Conservation (phyloP, 2,797 vertebrate genomes). For the Lacerta viridis region DNA sequence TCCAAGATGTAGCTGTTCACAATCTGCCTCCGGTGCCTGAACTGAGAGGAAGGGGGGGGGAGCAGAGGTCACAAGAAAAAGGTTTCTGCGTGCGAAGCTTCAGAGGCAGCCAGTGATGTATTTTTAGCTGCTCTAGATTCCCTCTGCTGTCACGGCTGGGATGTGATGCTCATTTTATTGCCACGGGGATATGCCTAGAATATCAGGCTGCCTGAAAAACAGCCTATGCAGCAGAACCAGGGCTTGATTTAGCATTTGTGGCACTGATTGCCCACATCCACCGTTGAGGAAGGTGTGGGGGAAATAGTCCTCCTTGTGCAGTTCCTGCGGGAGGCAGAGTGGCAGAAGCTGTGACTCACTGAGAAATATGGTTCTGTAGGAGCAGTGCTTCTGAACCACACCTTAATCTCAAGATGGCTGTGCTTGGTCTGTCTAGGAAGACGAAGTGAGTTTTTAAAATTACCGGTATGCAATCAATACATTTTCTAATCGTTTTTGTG, state of each 20-base stretch:
- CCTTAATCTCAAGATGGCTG: constrained; percentile 29
- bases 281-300: constrained; percentile 27
- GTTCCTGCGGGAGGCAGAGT: constrained; percentile 51
- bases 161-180: constrained; percentile 76
- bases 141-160: constrained; percentile 61
- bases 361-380: constrained; percentile 42
- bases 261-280: constrained; percentile 59
- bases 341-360: constrained; percentile 60
- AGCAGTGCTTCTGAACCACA: constrained; percentile 24
- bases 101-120: constrained; percentile 69
- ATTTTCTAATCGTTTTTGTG: constrained; percentile 30
- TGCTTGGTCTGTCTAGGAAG: constrained; percentile 26
- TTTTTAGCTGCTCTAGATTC: constrained; percentile 80
- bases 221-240: constrained; percentile 72
- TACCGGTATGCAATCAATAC: constrained; percentile 33
- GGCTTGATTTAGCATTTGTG: constrained; percentile 66
- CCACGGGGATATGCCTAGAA: constrained; percentile 74
- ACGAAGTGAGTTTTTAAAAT: constrained; percentile 24
- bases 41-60: constrained; percentile 12
- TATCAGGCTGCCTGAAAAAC: constrained; percentile 74
- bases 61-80: constrained; percentile 60
- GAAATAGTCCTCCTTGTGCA: constrained; percentile 56
- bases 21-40: constrained; percentile 43
- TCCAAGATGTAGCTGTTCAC: constrained; percentile 29
- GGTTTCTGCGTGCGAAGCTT: constrained; percentile 53